These are phyloP conservation scores for Dicyrtomina minuta DNA, from an alignment of 2,888 invertebrate genomes.

Conservation along the genomic window DNA sequence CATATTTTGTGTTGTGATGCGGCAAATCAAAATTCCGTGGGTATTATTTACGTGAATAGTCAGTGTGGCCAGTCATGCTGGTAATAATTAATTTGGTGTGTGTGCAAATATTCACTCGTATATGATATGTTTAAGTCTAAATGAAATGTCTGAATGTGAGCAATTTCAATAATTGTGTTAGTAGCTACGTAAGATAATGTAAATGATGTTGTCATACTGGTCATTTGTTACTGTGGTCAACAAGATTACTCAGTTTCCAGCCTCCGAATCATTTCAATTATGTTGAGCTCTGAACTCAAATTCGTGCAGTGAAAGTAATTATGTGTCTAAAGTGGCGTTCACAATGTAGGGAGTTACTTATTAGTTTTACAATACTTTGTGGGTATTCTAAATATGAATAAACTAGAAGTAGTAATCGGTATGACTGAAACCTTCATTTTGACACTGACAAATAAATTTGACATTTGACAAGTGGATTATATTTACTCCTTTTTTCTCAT, in stretches of 20 bases:
- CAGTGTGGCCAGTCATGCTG: neutral
- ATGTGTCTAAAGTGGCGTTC: too few species aligned
- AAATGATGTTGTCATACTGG: slow-evolving; percentile 4
- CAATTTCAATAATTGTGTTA: neutral
- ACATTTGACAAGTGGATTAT: slow-evolving; percentile 5
- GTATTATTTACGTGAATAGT: neutral
- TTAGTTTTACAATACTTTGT: too few species aligned
- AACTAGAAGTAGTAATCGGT: too few species aligned
- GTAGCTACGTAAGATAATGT: neutral
- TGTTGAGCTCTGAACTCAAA: too few species aligned
- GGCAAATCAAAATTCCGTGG: neutral
- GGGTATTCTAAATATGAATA: too few species aligned
- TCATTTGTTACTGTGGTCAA: slow-evolving; percentile 11
- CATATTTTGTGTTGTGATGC: neutral
- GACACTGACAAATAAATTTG: slow-evolving; percentile 3
- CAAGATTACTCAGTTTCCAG: too few species aligned
- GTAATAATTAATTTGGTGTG: neutral
- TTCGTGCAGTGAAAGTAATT: too few species aligned
- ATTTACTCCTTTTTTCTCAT: neutral
- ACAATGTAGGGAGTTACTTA: too few species aligned
- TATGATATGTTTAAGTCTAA: neutral
- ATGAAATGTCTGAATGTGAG: neutral
- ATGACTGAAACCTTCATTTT: too few species aligned
- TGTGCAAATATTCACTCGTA: neutral
- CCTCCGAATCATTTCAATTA: too few species aligned